Base-by-base conservation (phyloP, 2,113 vertebrate species). In the Illadopsis cleaveri region DNA sequence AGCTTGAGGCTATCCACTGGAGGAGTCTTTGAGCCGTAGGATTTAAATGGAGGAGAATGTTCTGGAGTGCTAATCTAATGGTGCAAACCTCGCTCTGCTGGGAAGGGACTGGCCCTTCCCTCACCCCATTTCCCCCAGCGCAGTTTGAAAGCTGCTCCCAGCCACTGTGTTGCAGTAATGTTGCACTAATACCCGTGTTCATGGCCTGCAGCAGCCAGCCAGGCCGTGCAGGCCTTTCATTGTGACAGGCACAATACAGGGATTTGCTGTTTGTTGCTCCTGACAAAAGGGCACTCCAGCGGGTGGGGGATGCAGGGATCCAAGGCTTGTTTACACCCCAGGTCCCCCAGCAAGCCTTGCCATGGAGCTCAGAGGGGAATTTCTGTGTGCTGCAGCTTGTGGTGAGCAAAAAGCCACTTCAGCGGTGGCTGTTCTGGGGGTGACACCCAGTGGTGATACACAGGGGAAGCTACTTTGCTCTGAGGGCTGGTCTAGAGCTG, bases 201-300 rank as follows among this genome's bases (percentile, higher is more conserved):
- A 25, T 2, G 2, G 60, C 44, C 51, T 37, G 2, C 62, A 60
- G 72, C 68, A 60, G 77, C 62, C 1, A 0, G 24, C 38, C 53
- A 35, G 75, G 65, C 48, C 47, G 19, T 0, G 3, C 20, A 70
- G 81, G 51, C 64, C 68, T 76, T 58, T 54, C 72, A 24, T 75
- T 93, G 79, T 96, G 64, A 22, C 66, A 82, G 75, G 45, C 86
- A 72, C 82, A 96, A 91, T 86, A 11, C 19, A 30, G 78, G 91
- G 91, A 97, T 96, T 96, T 97, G 92, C 87, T 91, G 27, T 57
- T 91, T 66, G 75, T 51, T 85, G 77, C 77, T 90, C n/a, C 71
- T 45, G 40, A 91, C 92, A 96, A 92, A 93, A 70, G 88, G 38
- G 8, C 62, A 13, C 48, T 77, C 51, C 38, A 45, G 62, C 0